Base-by-base conservation (phyloP, 1,140 invertebrate species). In the Diorhabda sublineata region DNA sequence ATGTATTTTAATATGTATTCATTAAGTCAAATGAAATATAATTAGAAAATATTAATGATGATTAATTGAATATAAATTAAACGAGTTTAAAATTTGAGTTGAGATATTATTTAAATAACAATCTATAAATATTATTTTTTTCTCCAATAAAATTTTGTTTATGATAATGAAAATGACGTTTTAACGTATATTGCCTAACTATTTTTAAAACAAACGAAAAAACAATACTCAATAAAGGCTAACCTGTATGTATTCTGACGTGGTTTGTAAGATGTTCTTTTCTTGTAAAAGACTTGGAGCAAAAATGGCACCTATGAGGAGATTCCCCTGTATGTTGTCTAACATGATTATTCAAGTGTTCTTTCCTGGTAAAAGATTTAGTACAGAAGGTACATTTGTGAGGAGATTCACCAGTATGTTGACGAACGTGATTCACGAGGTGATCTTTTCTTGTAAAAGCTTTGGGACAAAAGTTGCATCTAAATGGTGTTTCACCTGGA, bases 341-440 rank as follows among this genome's bases (percentile, higher is more conserved):
- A 76, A 95, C 90, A 82, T 96, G 94, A 83, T 95, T 93, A 82
- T 92, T 93, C 78, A 95, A 87, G 83, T 96, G 93, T 84, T 95
- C 93, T 82, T 95, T 95, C 70, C 93, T 85, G 57, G 93, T 95
- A 82, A 96, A 95, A 64, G 90, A 89, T 79, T 92, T 92, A 70
- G 88, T 88, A 82, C 91, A 93, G 71, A 87, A 89, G 65, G 86
- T 85, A 81, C 91, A 93, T 74, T 88, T 86, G 78, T 90, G 88
- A 59, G 88, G 88, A 43, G 88, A 89, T 80, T 94, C 92, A 57
- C 92, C 91, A 4, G 92, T 94, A 78, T 95, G 93, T 76, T 87
- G 86, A 6, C 89, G 83, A 64, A 91, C 84, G 83, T 87, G 86
- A 78, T 87, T 87, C 56, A 84, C 92, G 86, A 89, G 84, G 76